Evolutionary conservation across 1,140 invertebrate genomes (phyloP), one percentile per base, ranked within the genome.

Genomic region (Protaetia brevitarsis): DNA sequence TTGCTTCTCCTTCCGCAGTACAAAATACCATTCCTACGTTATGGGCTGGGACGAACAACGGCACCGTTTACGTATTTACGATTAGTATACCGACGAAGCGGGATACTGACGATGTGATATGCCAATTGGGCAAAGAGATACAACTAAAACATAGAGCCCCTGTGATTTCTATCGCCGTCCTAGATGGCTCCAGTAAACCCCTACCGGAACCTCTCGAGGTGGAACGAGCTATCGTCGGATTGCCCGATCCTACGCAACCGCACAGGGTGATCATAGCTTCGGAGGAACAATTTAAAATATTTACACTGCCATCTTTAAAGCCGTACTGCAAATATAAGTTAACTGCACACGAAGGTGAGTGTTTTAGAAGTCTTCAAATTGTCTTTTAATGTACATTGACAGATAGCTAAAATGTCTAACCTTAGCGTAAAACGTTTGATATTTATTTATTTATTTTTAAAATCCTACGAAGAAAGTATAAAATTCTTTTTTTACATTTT

Each of bases 221-320:
- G 60, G 90, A 92, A 72, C 86, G 87, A 31, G 86, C 86, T 11
- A 84, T 88, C 13, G 82, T 87, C 1, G 78, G 85, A 1, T 74
- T 84, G 27, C 83, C 80, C 62, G 87, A 86, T 78, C 79, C 81
- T 19, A 79, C 82, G 23, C 85, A 86, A 41, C 87, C 89, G 0
- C 93, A 95, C 80, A 87, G 89, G 73, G 93, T 98, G 4, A 84
- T 98, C 26, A 97, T 98, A 69, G 93, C 92, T 51, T 96, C 94
- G 23, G 96, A 98, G 80, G 96, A 98, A 79, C 97, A 99, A 79
- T 95, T 99, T 76, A 98, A 98, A 85, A 88, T 98, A 45, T 99
- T 98, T 80, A 93, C 94, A 61, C 81, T 99, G 76, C 97, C 96
- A 13, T 90, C 89, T 63, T 80, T 98, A 41, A 97, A 97, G 79